These are phyloP conservation scores for Theocolax elegans DNA, from an alignment of 1,140 invertebrate genomes.

Conservation along the genomic window DNA sequence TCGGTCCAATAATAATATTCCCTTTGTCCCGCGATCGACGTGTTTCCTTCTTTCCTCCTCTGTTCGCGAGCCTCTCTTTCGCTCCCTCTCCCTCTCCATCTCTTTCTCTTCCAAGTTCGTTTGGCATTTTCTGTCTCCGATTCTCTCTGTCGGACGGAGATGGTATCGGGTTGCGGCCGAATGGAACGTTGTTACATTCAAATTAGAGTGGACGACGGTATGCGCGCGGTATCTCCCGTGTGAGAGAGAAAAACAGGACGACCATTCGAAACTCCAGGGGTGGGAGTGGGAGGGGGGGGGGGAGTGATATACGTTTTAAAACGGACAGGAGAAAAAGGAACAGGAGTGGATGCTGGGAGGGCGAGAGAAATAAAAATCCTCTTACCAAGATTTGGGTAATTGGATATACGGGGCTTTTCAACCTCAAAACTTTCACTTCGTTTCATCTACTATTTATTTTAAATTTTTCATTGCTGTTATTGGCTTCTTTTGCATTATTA, in stretches of 20 bases:
- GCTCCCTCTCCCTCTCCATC: neutral
- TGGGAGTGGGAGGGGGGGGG: neutral
- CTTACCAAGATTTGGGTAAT: constrained; percentile 22
- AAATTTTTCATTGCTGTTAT: neutral
- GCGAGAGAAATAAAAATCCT: constrained; percentile 15
- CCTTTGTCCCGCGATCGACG: constrained; percentile 15
- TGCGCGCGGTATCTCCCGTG: constrained; percentile 49
- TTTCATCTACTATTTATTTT: neutral
- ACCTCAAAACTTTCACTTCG: neutral
- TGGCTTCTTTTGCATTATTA: too few relatives aligned
- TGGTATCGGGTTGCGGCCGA: constrained; percentile 65
- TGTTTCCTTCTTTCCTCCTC: neutral
- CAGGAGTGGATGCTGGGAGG: neutral
- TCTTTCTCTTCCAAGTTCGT: too few relatives aligned
- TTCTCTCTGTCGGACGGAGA: constrained; percentile 49
- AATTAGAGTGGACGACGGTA: constrained; percentile 67
- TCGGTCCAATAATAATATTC: constrained; percentile 39
- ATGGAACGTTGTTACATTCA: constrained; percentile 69
- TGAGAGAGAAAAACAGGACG: neutral
- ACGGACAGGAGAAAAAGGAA: constrained; percentile 20
- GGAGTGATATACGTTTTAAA: constrained; percentile 28
- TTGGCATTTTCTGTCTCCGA: constrained; percentile 1
- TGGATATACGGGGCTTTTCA: constrained; percentile 1
- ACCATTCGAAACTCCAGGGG: too few relatives aligned
- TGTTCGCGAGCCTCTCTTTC: constrained; percentile 1